Evolutionary conservation across 1,140 invertebrate genomes (phyloP).

Genomic region (Pissodes strobi): DNA sequence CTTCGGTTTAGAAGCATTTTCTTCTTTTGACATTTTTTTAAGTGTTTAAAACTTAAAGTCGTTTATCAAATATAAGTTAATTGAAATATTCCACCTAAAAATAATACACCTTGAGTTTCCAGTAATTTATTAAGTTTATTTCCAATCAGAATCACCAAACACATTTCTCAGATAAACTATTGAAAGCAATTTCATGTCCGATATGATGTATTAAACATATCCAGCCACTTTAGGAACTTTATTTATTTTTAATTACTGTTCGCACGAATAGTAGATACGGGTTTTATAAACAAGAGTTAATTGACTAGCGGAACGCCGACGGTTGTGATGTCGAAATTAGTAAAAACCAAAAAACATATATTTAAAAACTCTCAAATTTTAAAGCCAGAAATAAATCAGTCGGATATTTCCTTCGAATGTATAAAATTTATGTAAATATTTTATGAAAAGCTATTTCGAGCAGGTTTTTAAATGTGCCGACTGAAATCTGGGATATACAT

Average conservation of each 20-base stretch:
- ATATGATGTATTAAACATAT: slow-evolving; percentile 7
- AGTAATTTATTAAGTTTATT: too few relatives aligned
- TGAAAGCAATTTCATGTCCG: too few relatives aligned
- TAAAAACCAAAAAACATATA: slow-evolving; percentile 1
- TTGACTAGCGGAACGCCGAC: not conserved
- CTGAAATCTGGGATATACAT: not conserved
- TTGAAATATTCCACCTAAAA: too few relatives aligned
- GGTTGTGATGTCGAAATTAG: not conserved
- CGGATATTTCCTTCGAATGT: not conserved
- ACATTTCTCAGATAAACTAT: too few relatives aligned
- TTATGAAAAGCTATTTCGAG: slow-evolving; percentile 21
- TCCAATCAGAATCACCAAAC: too few relatives aligned
- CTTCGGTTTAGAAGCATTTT: too few relatives aligned
- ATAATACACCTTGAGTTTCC: too few relatives aligned
- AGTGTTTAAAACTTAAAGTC: too few relatives aligned
- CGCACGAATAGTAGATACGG: not conserved
- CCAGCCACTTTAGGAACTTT: not conserved
- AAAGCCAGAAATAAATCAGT: slow-evolving; percentile 18
- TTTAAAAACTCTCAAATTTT: slow-evolving; percentile 10
- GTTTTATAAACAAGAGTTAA: slow-evolving; percentile 1
- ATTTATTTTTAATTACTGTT: not conserved
- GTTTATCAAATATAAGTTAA: too few relatives aligned
- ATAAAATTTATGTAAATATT: slow-evolving; percentile 26
- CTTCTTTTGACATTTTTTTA: too few relatives aligned
- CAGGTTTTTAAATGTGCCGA: slow-evolving; percentile 14